These are phyloP conservation scores for Drosophila serrata DNA, from an alignment of 1,140 invertebrate genomes.

Conservation along the genomic window DNA sequence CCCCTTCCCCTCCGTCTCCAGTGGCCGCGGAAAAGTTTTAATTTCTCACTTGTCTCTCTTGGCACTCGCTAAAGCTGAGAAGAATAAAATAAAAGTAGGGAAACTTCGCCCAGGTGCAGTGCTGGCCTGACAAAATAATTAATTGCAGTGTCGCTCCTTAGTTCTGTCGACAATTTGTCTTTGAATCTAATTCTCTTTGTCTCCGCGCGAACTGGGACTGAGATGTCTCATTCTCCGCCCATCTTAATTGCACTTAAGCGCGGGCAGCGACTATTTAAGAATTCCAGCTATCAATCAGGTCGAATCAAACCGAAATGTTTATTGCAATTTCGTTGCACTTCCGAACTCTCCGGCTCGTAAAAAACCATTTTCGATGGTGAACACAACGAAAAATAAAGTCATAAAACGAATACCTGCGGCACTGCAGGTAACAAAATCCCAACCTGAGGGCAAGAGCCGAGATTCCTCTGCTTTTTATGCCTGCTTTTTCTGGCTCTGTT, in stretches of 20 bases:
- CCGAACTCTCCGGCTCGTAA: conserved; percentile 60
- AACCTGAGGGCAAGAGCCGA: conserved; percentile 52
- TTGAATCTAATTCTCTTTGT: conserved; percentile 68
- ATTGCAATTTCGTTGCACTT: conserved; percentile 69
- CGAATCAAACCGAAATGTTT: conserved; percentile 60
- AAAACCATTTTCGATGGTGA: conserved; percentile 56
- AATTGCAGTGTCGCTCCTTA: conserved; percentile 73
- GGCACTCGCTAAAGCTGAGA: conserved; percentile 44
- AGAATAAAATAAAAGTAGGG: conserved; percentile 1
- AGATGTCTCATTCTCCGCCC: not conserved
- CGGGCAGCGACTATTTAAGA: conserved; percentile 17
- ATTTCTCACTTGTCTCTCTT: conserved; percentile 80
- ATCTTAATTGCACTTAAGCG: conserved; percentile 59
- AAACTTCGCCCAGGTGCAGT: conserved; percentile 35
- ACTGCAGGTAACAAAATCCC: conserved; percentile 73
- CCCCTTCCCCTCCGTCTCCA: not conserved
- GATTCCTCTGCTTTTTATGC: conserved; percentile 34
- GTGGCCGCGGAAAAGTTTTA: conserved; percentile 60
- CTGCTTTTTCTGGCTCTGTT: conserved; percentile 6
- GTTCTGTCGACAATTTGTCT: conserved; percentile 77
- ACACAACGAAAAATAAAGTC: conserved; percentile 65
- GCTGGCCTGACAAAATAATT: conserved; percentile 72
- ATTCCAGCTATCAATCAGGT: conserved; percentile 51
- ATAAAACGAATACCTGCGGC: conserved; percentile 56
- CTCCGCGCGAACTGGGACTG: not conserved